Conservation (phyloP, 2,113 vertebrate genomes). For the Crotalus helleri region DNA sequence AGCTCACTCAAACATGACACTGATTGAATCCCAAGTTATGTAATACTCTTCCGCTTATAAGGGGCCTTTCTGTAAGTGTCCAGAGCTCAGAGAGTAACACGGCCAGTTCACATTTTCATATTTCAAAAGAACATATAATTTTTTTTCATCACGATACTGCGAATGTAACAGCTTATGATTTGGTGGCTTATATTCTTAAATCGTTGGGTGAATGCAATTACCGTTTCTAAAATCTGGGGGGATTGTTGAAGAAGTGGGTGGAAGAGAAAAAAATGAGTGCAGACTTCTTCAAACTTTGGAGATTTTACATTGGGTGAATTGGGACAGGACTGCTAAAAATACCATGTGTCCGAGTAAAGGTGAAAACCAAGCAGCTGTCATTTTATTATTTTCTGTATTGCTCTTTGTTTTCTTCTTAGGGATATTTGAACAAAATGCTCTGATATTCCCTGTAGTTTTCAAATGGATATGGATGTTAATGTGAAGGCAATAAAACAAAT, state of each 20-base stretch:
- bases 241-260: background rate
- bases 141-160: constrained; percentile 35
- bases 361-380: background rate
- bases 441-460: background rate
- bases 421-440: background rate
- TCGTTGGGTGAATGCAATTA: constrained; percentile 5
- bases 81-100: constrained; percentile 56
- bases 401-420: background rate
- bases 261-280: background rate
- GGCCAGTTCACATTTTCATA: constrained; percentile 55
- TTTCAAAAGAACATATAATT: constrained; percentile 52
- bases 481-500: background rate
- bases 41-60: constrained; percentile 59
- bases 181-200: background rate
- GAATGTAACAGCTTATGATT: constrained; percentile 28
- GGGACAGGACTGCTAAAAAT: background rate
- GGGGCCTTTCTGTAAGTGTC: constrained; percentile 57
- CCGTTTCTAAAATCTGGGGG: constrained; percentile 2
- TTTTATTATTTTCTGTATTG: background rate
- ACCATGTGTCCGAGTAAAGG: background rate
- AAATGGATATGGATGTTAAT: background rate
- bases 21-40: constrained; percentile 63
- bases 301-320: background rate
- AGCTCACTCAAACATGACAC: constrained; percentile 62
- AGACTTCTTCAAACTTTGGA: background rate